Conservation (phyloP, 1,140 invertebrate genomes). For the Nasonia vitripennis region DNA sequence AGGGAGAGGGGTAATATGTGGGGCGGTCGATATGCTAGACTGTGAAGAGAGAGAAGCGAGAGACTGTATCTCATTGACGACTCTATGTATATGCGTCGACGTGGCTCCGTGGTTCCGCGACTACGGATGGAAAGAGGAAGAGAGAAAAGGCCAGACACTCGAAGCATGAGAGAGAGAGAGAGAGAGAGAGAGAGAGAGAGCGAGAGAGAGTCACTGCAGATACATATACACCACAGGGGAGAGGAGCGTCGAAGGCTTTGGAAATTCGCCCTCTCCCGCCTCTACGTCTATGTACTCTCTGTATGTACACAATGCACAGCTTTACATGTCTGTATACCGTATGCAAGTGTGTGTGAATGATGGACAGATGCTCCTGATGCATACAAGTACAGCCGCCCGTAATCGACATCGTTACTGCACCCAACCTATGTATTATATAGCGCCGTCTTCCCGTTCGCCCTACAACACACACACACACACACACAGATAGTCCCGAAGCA, state of each 20-base stretch:
- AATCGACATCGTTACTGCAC: conserved; percentile 35
- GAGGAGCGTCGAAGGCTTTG: neutral
- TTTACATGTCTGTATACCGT: neutral
- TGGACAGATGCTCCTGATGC: neutral
- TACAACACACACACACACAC: too few relatives aligned
- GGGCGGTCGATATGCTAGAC: conserved; percentile 42
- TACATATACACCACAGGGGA: neutral
- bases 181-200: conserved; percentile 5
- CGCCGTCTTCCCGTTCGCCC: neutral
- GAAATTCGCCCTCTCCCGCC: neutral
- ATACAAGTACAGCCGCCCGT: neutral
- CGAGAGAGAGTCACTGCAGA: neutral
- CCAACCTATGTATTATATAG: too few relatives aligned
- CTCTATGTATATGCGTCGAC: conserved; percentile 26
- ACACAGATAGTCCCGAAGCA: neutral
- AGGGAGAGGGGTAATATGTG: conserved; percentile 41
- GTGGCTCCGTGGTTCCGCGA: conserved; percentile 22
- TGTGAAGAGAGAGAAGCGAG: neutral
- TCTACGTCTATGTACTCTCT: neutral
- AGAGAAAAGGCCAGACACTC: neutral
- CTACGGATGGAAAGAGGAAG: conserved; percentile 10
- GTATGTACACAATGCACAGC: neutral
- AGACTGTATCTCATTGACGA: conserved; percentile 38
- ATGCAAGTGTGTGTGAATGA: neutral
- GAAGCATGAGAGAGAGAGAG: neutral